Evolutionary conservation across 1,140 invertebrate genomes (phyloP), one percentile per base, ranked within the genome.

Genomic region (Portunus trituberculatus): DNA sequence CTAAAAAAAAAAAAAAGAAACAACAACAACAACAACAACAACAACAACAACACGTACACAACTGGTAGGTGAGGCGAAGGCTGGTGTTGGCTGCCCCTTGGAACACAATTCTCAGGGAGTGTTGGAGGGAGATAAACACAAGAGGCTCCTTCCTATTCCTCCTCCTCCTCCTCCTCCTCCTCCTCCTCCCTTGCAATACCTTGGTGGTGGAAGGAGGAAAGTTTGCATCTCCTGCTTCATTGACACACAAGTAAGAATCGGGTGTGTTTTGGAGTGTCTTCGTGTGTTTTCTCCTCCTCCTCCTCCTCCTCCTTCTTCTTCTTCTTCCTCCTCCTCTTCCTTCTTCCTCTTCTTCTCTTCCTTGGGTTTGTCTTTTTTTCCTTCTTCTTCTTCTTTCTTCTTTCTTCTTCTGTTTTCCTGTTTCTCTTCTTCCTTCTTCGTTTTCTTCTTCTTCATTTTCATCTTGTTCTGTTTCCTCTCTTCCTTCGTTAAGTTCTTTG

Each of bases 161-260:
- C 31, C 31, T 2, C 86, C 86, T 10, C 0, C 86, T 8, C 83
- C n/a, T 84, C 83, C 28, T 87, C 4, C 45, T 28, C 86, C 31
- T 39, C 31, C 31, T 2, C 86, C 86, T 10, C 0, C 86, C 59
- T 12, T 67, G 91, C 29, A 92, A 87, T 0, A 93, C 94, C 16
- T 91, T 28, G 31, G 94, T 93, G 20, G 94, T 88, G 48, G 45
- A 46, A 2, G 29, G n/a, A 0, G 91, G 91, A 59, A 92, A 95
- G 3, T 14, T 82, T n/a, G 91, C 4, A 2, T 93, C 94, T 3
- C 94, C 94, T 29, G 94, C 94, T 32, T 95, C 94, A 31, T 95
- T 93, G 20, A 95, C 52, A 12, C 29, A 91, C 39, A 95, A 32
- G 52, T 95, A 95, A 52, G 94, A 94, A 0, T 59, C 52, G 52